Percentiles rank a stretch among this genome's conserved stretches.
phyloP scores from a whole-genome alignment of 2,888 invertebrate genomes.

The Julus scanicus region DNA sequence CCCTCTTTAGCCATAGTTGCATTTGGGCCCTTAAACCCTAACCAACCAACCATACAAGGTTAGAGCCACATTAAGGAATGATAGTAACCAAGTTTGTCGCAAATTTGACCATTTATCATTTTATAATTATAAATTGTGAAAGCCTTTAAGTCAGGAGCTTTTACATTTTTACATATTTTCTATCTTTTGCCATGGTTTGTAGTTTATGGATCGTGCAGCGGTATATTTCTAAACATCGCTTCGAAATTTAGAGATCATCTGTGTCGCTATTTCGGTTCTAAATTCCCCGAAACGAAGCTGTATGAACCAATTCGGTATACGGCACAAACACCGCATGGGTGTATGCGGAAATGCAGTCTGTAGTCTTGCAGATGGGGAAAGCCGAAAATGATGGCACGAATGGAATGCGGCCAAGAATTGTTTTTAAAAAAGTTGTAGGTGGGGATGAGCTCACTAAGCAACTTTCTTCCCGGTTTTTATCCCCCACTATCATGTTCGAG shows the following conservation, averaged over 20 bases:
- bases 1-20: too few species aligned
- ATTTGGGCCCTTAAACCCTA: too few species aligned
- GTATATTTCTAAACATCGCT: not conserved
- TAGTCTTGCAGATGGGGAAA: conserved; percentile 18
- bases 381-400: conserved; percentile 19
- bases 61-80: too few species aligned
- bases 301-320: not conserved
- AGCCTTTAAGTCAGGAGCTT: too few species aligned
- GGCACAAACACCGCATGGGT: not conserved
- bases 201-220: too few species aligned
- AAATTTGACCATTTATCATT: too few species aligned
- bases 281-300: not conserved
- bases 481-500: conserved; percentile 10
- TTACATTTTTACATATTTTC: too few species aligned
- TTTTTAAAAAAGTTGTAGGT: not conserved
- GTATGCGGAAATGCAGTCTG: conserved; percentile 6
- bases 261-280: too few species aligned
- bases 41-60: too few species aligned
- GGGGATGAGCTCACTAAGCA: not conserved
- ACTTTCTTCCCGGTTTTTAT: not conserved
- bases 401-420: conserved; percentile 39
- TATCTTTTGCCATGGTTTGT: too few species aligned
- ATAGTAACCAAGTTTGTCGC: too few species aligned
- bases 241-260: not conserved
- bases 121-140: too few species aligned